These are phyloP conservation scores for Sphyrna mokarran DNA, from an alignment of 2,113 vertebrate genomes.

Conservation along the genomic window DNA sequence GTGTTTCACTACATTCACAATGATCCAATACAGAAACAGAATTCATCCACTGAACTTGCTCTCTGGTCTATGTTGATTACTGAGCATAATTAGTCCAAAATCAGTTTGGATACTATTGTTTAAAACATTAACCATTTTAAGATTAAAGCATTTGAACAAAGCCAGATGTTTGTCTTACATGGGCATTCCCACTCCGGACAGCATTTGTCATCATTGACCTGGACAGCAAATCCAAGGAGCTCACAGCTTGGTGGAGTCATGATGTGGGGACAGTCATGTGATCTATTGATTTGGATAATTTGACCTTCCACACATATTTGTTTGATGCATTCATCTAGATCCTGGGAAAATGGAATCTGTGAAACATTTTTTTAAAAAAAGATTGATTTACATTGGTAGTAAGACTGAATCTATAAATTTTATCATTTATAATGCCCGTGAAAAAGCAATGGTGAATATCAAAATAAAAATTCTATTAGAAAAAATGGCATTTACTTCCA, in stretches of 20 bases:
- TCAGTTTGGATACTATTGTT: not conserved
- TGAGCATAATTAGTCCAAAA: not conserved
- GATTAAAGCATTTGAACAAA: conserved; percentile 13
- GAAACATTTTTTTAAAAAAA: conserved; percentile 31
- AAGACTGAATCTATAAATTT: not conserved
- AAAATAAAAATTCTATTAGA: not conserved
- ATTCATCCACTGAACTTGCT: not conserved
- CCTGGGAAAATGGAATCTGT: conserved; percentile 61
- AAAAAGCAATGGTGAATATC: not conserved
- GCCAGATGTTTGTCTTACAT: conserved; percentile 68
- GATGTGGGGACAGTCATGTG: conserved; percentile 76
- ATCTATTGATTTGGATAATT: conserved; percentile 81
- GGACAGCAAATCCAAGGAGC: conserved; percentile 76
- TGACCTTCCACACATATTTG: conserved; percentile 84
- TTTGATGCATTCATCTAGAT: conserved; percentile 75
- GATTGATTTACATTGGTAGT: not conserved
- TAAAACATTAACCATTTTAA: not conserved
- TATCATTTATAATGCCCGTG: not conserved
- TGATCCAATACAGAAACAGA: not conserved
- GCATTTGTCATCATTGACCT: conserved; percentile 83
- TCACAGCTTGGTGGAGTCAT: conserved; percentile 74
- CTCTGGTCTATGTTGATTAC: not conserved
- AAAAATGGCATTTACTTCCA: not conserved
- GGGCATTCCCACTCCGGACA: conserved; percentile 91
- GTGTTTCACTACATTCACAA: not conserved